Evolutionary conservation across 2,113 vertebrate species (phyloP).

Genomic region (Gorilla gorilla): DNA sequence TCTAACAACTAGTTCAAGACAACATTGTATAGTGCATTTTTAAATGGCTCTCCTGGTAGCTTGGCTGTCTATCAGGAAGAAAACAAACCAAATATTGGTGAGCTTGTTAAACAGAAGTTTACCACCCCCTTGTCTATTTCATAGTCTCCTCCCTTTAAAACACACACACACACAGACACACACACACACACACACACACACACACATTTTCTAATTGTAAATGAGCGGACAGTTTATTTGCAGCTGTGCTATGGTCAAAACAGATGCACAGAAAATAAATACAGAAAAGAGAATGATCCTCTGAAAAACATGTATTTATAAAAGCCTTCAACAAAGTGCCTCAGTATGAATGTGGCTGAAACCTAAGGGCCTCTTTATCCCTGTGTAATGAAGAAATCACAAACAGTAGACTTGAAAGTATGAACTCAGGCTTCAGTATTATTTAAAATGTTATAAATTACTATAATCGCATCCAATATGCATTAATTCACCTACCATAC

Average conservation of each 20-base stretch:
- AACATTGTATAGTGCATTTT: constrained; percentile 39
- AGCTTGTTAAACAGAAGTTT: constrained; percentile 33
- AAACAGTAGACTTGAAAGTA: background rate
- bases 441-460: background rate
- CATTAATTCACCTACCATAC: background rate
- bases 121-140: background rate
- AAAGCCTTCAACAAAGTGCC: background rate
- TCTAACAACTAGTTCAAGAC: constrained; percentile 22
- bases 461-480: background rate
- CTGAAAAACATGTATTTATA: background rate
- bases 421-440: background rate
- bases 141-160: background rate
- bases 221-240: background rate
- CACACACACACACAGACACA: fast-evolving
- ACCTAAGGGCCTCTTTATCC: background rate
- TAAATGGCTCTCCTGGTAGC: background rate
- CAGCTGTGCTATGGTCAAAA: background rate
- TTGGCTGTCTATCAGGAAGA: background rate
- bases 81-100: constrained; percentile 38
- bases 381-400: background rate
- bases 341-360: background rate
- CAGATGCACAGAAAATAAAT: background rate
- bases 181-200: background rate
- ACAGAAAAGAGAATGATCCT: background rate
- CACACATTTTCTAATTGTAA: background rate